Conservation (phyloP, 2,113 vertebrate species). For the Scatophagus argus region DNA sequence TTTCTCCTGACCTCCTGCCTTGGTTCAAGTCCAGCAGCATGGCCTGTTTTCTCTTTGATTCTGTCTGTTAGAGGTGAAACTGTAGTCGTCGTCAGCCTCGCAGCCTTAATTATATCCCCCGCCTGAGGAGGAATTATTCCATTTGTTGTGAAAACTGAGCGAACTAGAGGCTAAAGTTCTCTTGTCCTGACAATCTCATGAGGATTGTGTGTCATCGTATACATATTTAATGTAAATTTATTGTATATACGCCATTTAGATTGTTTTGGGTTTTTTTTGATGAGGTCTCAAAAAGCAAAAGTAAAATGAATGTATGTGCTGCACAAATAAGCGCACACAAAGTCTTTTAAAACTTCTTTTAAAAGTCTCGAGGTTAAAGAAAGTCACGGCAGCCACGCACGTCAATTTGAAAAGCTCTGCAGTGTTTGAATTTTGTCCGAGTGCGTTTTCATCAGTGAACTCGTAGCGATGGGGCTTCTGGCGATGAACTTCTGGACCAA, state of each 20-base stretch:
- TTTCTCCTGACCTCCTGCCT: background rate
- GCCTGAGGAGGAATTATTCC: slow-evolving; percentile 11
- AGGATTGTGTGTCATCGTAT: slow-evolving; percentile 34
- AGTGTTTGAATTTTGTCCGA: slow-evolving; percentile 6
- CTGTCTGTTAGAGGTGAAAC: slow-evolving; percentile 52
- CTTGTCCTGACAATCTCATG: background rate
- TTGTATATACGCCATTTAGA: slow-evolving; percentile 80
- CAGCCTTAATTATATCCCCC: slow-evolving; percentile 8
- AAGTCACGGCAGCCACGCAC: slow-evolving; percentile 2
- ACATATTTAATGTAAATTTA: slow-evolving; percentile 85
- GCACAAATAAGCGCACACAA: slow-evolving; percentile 28
- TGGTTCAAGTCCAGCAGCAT: slow-evolving; percentile 25
- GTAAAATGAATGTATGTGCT: slow-evolving; percentile 74
- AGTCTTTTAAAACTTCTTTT: slow-evolving; percentile 19
- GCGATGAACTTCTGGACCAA: slow-evolving; percentile 45
- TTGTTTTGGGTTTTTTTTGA: slow-evolving; percentile 43
- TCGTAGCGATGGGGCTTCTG: slow-evolving; percentile 13
- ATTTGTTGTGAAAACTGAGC: slow-evolving; percentile 21
- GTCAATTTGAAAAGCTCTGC: slow-evolving; percentile 11
- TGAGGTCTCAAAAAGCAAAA: slow-evolving; percentile 49
- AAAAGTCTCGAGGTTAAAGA: background rate
- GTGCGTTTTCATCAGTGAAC: background rate
- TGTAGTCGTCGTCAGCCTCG: slow-evolving; percentile 15
- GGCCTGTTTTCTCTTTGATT: slow-evolving; percentile 47
- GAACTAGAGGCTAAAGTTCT: slow-evolving; percentile 10